Base-by-base conservation (phyloP, 1,140 invertebrate genomes). In the Halotydeus destructor region DNA sequence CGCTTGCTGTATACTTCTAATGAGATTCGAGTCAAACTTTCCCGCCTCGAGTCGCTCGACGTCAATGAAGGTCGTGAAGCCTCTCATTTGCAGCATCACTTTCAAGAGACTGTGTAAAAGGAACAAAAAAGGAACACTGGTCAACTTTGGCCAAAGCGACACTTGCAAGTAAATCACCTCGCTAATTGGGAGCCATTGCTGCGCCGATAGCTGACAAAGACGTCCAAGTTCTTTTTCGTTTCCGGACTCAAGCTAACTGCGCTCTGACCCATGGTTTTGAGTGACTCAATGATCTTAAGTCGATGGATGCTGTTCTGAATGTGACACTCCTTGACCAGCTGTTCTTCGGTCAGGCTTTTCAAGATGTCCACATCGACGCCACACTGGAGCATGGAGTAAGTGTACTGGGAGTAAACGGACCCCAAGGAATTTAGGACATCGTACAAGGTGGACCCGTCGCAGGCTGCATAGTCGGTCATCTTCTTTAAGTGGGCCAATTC, bases 101-200 rank as follows among this genome's bases (percentile, higher is more conserved):
- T 74, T 73, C 21, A 72, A 58, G 31, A 72, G 60, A 54, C 66
- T 68, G 18, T 25, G 12, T n/a, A 3, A 38, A 31, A 5, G 19
- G 16, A 11, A 8, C 6, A 3, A 39, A 23, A 5, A 23, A 21
- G 9, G 8, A 36, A 18, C 16, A 5, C 4, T 18, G 3, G 26
- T 31, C 3, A 22, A 39, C 14, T 6, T 38, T 6, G 27, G 26
- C 6, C 14, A 39, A 43, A 6, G 16, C 11, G 5, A 9, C 18
- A 23, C 32, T 36, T 14, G 16, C 9, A 32, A 19, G n/a, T 21
- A 24, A 36, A 34, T 37, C 57, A 72, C 70, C 72, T 76, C 5
- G 93, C 93, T 48, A 99, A 62, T 60, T 98, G 93, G 19, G 93
- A 97, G 41, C 93, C 93, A 59, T 93, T 98, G 1, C 86, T 91